Evolutionary conservation across 2,888 invertebrate species (phyloP).

Genomic region (Linnaemya tessellans): DNA sequence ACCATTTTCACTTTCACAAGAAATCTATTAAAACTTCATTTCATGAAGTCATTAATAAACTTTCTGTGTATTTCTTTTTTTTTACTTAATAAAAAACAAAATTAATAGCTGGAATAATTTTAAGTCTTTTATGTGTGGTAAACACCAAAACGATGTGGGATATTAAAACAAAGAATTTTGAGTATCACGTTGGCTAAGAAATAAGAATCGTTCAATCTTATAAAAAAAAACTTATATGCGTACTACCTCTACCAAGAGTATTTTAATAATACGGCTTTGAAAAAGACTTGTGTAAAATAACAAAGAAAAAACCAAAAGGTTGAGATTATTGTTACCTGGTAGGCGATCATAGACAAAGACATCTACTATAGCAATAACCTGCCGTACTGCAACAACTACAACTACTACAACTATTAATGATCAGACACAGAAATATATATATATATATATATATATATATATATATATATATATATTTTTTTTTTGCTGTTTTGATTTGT

Average conservation of each 20-base stretch:
- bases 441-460: too few relatives aligned
- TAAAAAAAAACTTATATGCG: background rate
- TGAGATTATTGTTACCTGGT: background rate
- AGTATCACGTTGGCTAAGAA: background rate
- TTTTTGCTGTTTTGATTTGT: slow-evolving; percentile 17
- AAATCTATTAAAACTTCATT: background rate
- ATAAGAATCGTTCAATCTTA: background rate
- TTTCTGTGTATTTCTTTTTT: slow-evolving; percentile 26
- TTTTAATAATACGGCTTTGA: background rate
- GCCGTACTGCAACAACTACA: slow-evolving; percentile 24
- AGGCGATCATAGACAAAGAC: slow-evolving; percentile 34
- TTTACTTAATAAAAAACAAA: slow-evolving; percentile 23
- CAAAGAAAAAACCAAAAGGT: background rate
- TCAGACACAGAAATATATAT: slow-evolving; percentile 41
- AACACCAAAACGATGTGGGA: slow-evolving; percentile 9
- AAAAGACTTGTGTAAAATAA: background rate
- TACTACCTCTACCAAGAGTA: background rate
- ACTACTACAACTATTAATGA: slow-evolving; percentile 1
- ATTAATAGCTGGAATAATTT: slow-evolving; percentile 13
- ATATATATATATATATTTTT: too few relatives aligned
- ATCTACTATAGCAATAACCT: background rate
- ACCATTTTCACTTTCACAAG: background rate
- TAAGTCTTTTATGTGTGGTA: slow-evolving; percentile 18
- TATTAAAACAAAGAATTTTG: slow-evolving; percentile 3
- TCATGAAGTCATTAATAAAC: slow-evolving; percentile 53